Base-by-base conservation (phyloP, 2,113 vertebrate genomes). In the Daboia siamensis region DNA sequence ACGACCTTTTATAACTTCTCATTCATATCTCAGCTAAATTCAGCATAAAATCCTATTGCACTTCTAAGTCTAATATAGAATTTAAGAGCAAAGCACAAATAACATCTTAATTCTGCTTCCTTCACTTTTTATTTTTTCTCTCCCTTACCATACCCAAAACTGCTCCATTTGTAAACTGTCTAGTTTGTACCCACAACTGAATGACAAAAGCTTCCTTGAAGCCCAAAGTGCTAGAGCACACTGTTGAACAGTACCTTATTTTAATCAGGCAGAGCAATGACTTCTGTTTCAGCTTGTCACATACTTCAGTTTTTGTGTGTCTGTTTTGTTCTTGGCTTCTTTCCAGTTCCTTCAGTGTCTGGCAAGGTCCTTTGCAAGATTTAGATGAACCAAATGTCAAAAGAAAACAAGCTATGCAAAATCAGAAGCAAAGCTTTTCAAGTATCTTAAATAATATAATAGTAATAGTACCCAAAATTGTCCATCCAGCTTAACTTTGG, bases 391-490 rank as follows among this genome's bases (percentile, higher is more conserved):
- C 5, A 54, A 95, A 88, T 24, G 90, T 12, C 5, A 93, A 33
- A 33, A 1, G 91, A 91, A 90, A 95, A 88, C 26, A 95, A 5
- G 91, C 91, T n/a, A 93, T 80, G 33, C 51, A 94, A 90, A 93
- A 88, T 1, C 17, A 5, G 55, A 93, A 52, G 4, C 2, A 20
- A 92, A 7, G 74, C n/a, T 90, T 86, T 15, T 48, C 21, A 26
- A 5, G n/a, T 33, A 64, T 86, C 44, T 56, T 26, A 39, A 94
- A 0, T 61, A 86, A 85, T 93, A 23, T 90, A 94, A 90, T 64
- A 95, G 86, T 80, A 93, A 89, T 4, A 89, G 46, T 69, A 94
- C 39, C 20, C 93, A 59, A 95, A 96, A 92, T 94, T 21, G 1
- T 59, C 44, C 52, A 12, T 94, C 20, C 44, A 94, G 69, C 20